Evolutionary conservation across 2,888 invertebrate genomes (phyloP), one percentile per base, ranked within the genome.

Genomic region (Epirrhoe tristata): DNA sequence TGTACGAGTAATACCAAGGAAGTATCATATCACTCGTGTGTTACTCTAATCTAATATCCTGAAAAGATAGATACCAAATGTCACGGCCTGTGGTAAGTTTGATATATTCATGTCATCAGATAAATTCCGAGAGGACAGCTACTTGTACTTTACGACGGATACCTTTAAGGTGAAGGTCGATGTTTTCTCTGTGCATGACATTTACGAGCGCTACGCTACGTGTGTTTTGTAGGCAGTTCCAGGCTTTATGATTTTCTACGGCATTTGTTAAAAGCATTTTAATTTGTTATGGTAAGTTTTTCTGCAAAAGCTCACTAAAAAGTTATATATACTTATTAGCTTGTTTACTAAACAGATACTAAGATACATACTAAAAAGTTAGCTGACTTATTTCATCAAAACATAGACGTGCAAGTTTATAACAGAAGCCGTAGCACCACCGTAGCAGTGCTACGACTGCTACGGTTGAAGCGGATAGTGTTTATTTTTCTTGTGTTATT

Each of bases 121-220:
- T 66, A 58, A 58, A 60, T 57, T 63, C 59, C 34, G 48, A 52
- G 16, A 59, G 56, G 56, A 68, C 34, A 56, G 55, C 66, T 58
- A 58, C 56, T 65, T 58, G 51, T 58, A 43, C 39, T 64, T 59
- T 67, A 61, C 66, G 70, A 71, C 62, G 12, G 39, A 16, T 36
- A 53, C 71, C 70, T 72, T 32, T 32, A 48, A 34, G 67, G 60
- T 66, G 60, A 77, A 76, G 72, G 77, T 76, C 67, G 64, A 71
- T 73, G 70, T 64, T 69, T 62, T 70, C 66, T 54, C 63, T 63
- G 58, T 59, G 59, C 31, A 70, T 73, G 77, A 72, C 71, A 76
- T 75, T 77, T 77, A 73, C 58, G 66, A 71, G 62, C 53, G 56
- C 48, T 16, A 7, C 36, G 12, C 24, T 52, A 52, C 51, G n/a